Base-by-base conservation (phyloP, 92 coral and sea anemone species). In the Blastomussa wellsi region DNA sequence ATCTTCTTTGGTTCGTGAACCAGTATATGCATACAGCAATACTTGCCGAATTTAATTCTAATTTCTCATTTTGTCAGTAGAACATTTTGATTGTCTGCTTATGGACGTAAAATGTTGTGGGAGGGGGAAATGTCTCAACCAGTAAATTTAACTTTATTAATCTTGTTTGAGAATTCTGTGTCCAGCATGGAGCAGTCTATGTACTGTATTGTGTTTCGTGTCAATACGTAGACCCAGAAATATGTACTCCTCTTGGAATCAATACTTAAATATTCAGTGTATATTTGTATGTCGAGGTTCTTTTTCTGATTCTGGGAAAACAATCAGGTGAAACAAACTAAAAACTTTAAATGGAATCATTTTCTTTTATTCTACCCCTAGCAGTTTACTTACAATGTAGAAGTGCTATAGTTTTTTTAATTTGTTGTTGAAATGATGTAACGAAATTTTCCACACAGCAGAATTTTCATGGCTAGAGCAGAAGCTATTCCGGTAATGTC, bases 121-220 rank as follows among this genome's bases (percentile, higher is more conserved):
- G 60, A 66, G 74, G 53, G 55, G 55, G n/a, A 29, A 6, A 0
- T 59, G 29, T 44, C 53, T 53, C 72, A 41, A 79, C 42, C 41
- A 20, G 52, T 26, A 19, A 39, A 37, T 55, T 52, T 77, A 32
- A 57, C 10, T 0, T 36, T 36, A 64, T 38, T 79, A 79, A 39
- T 60, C 26, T 17, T 64, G 22, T 79, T 79, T 79, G 48, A 26
- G 73, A 59, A 79, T 79, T 32, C 35, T 7, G 36, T 60, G 26
- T 64, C 7, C 36, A 31, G 19, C 42, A 55, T 80, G 66, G 13
- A 42, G 48, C 15, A 17, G 59, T 80, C 31, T 22, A 42, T 42
- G 7, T 74, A 16, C 62, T 42, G 62, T 38, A n/a, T 22, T 59
- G 44, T 31, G 42, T 64, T 29, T 80, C 64, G 19, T 32, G 17